A percentile compares a stretch with the other conserved stretches of the same genome.
phyloP scores from a whole-genome alignment of 2,797 vertebrate species.

The Pipistrellus nathusii region DNA sequence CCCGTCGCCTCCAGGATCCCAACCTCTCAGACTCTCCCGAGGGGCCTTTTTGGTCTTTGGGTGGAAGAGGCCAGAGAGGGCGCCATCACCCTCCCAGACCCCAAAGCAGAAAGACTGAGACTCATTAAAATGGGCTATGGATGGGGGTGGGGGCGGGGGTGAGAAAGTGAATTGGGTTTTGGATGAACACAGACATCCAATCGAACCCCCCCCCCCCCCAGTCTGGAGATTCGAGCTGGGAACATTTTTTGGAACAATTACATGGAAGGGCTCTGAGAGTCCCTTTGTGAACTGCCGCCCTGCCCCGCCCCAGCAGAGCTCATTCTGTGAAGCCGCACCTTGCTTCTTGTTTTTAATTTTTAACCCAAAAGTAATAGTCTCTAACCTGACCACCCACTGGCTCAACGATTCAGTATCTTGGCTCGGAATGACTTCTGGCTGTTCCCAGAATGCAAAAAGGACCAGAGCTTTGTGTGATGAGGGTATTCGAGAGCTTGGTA shows the following conservation, averaged over 20 bases:
- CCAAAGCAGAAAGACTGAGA: slow-evolving; percentile 39
- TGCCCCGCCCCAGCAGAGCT: neutral
- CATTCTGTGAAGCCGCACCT: slow-evolving; percentile 49
- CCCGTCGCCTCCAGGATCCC: neutral
- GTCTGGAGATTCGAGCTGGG: neutral
- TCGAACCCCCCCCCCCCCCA: neutral
- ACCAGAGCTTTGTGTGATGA: slow-evolving; percentile 40
- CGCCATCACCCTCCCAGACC: neutral
- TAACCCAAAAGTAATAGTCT: slow-evolving; percentile 47
- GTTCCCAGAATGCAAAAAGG: slow-evolving; percentile 34
- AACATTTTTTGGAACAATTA: slow-evolving; percentile 37
- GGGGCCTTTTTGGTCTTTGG: neutral
- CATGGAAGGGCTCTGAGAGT: neutral
- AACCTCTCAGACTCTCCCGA: slow-evolving; percentile 12
- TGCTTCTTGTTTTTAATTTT: slow-evolving; percentile 60
- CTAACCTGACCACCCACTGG: slow-evolving; percentile 62
- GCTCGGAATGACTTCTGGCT: slow-evolving; percentile 23
- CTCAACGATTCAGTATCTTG: slow-evolving; percentile 10
- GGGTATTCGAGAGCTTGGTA: neutral
- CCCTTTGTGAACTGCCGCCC: neutral
- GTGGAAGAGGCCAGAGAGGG: neutral
- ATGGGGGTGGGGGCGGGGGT: neutral
- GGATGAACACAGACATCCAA: slow-evolving; percentile 43
- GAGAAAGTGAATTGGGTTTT: neutral
- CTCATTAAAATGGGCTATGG: neutral